phyloP scores from a whole-genome alignment of 2,113 vertebrate species.

The Saimiri boliviensis region DNA sequence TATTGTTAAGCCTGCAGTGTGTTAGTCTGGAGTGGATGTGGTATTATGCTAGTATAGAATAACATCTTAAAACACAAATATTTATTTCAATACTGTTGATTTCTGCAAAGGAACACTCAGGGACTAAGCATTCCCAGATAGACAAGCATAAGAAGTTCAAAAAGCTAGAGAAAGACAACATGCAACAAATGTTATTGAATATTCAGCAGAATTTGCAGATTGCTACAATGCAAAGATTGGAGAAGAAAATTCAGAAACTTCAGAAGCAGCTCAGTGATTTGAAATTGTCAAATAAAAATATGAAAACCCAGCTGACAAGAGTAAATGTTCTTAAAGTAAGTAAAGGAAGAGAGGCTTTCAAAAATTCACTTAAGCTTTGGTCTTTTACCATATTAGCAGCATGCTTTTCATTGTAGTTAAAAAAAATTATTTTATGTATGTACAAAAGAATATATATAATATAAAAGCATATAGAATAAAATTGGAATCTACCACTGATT shows the following conservation, averaged over 20 bases:
- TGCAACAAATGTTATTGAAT: constrained; percentile 48
- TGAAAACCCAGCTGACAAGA: constrained; percentile 77
- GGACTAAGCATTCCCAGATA: constrained; percentile 55
- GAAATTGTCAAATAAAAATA: constrained; percentile 75
- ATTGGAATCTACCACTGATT: background rate
- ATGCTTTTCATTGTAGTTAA: background rate
- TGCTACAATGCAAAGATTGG: constrained; percentile 66
- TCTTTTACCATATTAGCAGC: background rate
- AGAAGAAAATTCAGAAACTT: constrained; percentile 74
- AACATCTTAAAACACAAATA: constrained; percentile 4
- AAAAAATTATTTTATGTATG: constrained; percentile 1
- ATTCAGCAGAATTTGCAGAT: constrained; percentile 61
- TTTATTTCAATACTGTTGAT: constrained; percentile 23
- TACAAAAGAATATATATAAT: background rate
- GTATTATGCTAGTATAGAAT: background rate
- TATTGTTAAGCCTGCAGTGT: background rate
- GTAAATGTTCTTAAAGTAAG: constrained; percentile 78
- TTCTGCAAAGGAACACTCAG: constrained; percentile 62
- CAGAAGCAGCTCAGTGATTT: constrained; percentile 75
- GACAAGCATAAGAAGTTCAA: constrained; percentile 63
- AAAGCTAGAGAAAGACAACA: constrained; percentile 50
- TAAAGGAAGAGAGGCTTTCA: constrained; percentile 28
- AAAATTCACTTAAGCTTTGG: background rate
- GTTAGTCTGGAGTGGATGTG: background rate
- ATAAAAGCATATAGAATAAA: background rate